Percentiles rank a stretch among this genome's conserved stretches.
Conservation (phyloP, 2,113 vertebrate species). For the Ceratotherium simum region DNA sequence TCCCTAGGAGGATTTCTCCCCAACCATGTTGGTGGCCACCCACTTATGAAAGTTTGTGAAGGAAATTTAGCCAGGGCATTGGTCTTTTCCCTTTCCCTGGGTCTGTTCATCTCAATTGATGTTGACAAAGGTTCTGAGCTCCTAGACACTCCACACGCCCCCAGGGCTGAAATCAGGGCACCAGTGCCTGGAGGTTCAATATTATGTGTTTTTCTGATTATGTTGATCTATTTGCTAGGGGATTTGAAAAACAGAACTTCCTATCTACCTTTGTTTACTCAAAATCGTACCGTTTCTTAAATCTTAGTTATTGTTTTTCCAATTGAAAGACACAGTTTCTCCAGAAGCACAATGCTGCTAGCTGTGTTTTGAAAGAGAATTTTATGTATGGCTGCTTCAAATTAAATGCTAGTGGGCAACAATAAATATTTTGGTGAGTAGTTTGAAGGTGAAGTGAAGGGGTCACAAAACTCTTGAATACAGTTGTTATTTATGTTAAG, state of each 20-base stretch:
- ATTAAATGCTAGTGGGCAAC: conserved; percentile 45
- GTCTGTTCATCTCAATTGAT: neutral
- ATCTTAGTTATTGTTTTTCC: conserved; percentile 46
- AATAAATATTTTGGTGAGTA: conserved; percentile 19
- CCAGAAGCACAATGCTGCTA: conserved; percentile 7
- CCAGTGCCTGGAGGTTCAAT: neutral
- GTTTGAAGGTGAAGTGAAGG: neutral
- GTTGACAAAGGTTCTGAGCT: conserved; percentile 8
- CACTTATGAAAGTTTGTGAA: neutral
- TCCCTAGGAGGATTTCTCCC: neutral
- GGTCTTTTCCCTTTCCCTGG: neutral
- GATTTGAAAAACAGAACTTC: conserved; percentile 11
- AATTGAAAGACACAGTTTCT: neutral
- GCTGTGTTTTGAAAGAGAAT: conserved; percentile 46
- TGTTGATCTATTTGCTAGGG: neutral
- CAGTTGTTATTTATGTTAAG: neutral
- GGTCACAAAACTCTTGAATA: neutral
- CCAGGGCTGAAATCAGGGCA: neutral
- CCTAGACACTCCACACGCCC: neutral
- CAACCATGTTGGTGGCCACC: too few relatives aligned
- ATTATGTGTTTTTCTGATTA: neutral
- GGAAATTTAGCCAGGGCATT: neutral
- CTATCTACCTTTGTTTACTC: conserved; percentile 11
- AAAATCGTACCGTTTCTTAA: conserved; percentile 37
- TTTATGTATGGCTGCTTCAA: neutral